phyloP scores from a whole-genome alignment of 2,888 invertebrate species.

The Epicampocera succincta region DNA sequence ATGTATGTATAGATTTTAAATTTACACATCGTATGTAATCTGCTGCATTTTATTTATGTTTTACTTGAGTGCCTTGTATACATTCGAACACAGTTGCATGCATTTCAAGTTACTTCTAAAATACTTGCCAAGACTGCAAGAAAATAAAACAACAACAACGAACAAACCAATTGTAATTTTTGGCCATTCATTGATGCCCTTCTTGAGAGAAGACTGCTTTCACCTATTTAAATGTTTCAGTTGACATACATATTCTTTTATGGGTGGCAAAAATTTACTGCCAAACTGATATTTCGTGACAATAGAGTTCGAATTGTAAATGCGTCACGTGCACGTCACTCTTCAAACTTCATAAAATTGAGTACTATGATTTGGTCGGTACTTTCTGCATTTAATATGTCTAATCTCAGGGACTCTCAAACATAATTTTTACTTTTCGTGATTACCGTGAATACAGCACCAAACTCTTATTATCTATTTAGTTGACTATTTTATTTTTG shows the following conservation, averaged over 20 bases:
- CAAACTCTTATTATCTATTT: too few species aligned
- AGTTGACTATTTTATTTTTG: too few species aligned
- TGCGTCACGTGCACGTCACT: too few species aligned
- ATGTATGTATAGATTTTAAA: background rate
- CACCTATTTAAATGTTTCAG: conserved; percentile 18
- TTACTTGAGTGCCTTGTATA: conserved; percentile 51
- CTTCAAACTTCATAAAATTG: too few species aligned
- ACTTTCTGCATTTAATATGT: too few species aligned
- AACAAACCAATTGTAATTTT: conserved; percentile 44
- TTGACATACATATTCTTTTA: background rate
- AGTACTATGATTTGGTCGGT: too few species aligned
- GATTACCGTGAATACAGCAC: too few species aligned
- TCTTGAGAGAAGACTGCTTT: conserved; percentile 15
- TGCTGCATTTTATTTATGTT: conserved; percentile 58
- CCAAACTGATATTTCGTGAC: background rate
- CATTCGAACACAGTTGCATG: conserved; percentile 9
- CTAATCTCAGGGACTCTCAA: too few species aligned
- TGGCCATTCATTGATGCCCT: conserved; percentile 38
- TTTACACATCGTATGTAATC: conserved; percentile 34
- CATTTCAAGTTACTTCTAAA: conserved; percentile 28
- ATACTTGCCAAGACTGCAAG: background rate
- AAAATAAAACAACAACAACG: background rate
- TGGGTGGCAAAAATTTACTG: background rate
- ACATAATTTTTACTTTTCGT: too few species aligned
- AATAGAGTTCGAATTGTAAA: too few species aligned